A percentile compares a stretch with the other conserved stretches of the same genome.
Conservation (phyloP, 2,113 vertebrate genomes). For the Pterocles burchelli region DNA sequence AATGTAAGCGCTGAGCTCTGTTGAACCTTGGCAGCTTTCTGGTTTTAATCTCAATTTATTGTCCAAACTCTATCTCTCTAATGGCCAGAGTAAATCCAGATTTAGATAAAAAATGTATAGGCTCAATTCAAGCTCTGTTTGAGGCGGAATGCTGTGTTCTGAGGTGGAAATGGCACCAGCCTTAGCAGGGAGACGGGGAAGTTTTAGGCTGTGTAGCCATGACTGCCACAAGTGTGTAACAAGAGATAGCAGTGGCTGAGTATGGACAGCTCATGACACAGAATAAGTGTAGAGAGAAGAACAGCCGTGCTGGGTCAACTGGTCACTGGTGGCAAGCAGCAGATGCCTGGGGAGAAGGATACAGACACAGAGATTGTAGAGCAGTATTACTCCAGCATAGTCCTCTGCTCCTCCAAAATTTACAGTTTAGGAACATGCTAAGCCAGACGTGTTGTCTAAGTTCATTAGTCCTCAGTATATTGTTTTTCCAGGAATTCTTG, state of each 20-base stretch:
- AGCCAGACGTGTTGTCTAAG: rapidly evolving
- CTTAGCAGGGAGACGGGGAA: not conserved
- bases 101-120: not conserved
- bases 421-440: not conserved
- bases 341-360: not conserved
- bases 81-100: not conserved
- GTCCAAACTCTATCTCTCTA: slow-evolving; percentile 11
- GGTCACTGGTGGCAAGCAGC: not conserved
- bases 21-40: not conserved
- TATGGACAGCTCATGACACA: not conserved
- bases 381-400: rapidly evolving
- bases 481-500: not conserved
- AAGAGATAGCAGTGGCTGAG: not conserved
- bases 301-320: not conserved
- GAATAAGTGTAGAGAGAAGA: not conserved
- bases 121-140: not conserved
- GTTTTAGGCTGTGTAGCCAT: not conserved
- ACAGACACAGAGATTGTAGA: not conserved
- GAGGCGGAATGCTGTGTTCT: not conserved
- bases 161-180: not conserved
- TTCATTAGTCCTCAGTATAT: not conserved
- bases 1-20: not conserved
- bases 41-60: slow-evolving; percentile 26
- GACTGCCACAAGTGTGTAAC: not conserved
- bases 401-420: not conserved